Conservation (phyloP, 2,797 vertebrate genomes). For the Chaetodon trifasciatus region DNA sequence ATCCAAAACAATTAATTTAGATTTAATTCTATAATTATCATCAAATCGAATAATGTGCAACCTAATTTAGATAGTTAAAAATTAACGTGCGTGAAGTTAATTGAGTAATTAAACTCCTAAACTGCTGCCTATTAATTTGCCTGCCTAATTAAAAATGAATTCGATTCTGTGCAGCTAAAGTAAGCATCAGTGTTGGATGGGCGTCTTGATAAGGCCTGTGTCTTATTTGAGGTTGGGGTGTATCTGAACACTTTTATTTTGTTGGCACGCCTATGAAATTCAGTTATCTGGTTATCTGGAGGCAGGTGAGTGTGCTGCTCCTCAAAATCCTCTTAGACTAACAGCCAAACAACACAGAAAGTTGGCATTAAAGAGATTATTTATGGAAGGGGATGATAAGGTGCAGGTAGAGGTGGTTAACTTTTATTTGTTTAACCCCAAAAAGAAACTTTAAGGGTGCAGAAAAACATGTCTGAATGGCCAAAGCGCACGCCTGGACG, state of each 20-base stretch:
- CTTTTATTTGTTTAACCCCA: background rate
- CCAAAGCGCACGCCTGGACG: background rate
- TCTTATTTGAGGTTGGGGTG: constrained; percentile 80
- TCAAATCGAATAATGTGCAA: constrained; percentile 99
- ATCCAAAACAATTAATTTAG: constrained; percentile 99
- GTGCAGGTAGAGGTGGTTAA: constrained; percentile 1
- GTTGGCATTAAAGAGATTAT: constrained; percentile 33
- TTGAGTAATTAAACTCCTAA: constrained; percentile 99
- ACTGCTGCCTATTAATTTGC: constrained; percentile 99
- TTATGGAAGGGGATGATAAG: background rate
- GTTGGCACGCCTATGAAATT: constrained; percentile 47
- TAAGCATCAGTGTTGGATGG: constrained; percentile 98
- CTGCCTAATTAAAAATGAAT: constrained; percentile 99
- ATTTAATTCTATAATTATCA: constrained; percentile 99
- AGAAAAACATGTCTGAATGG: background rate
- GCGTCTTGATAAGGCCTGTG: constrained; percentile 92
- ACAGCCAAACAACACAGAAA: constrained; percentile 47
- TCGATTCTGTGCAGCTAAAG: constrained; percentile 99
- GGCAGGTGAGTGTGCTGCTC: constrained; percentile 62
- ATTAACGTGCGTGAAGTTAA: constrained; percentile 99
- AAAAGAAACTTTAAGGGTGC: constrained; percentile 17
- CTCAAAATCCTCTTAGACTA: constrained; percentile 56
- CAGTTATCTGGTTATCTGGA: constrained; percentile 68
- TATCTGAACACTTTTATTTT: constrained; percentile 61
- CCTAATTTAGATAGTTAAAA: constrained; percentile 99